Evolutionary conservation across 2,113 vertebrate genomes (phyloP).

Genomic region (Jacana jacana): DNA sequence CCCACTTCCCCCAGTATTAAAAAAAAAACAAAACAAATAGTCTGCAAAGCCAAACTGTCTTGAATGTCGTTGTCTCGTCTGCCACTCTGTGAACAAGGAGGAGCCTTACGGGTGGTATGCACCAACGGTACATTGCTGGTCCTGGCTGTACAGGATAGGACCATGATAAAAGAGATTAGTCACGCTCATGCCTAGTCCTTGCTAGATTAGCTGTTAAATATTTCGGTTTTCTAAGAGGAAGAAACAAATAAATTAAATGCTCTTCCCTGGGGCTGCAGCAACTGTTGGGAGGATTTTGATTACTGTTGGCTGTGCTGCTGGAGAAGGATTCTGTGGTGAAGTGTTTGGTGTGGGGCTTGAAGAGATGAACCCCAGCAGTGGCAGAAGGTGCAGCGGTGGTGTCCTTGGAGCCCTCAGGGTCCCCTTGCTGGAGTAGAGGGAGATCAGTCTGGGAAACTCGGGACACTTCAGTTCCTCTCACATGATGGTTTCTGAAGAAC

Average conservation of each 20-base stretch:
- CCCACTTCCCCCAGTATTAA: neutral
- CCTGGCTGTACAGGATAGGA: neutral
- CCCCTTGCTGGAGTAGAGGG: neutral
- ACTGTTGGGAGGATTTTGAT: constrained; percentile 44
- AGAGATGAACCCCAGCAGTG: neutral
- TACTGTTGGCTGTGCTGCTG: neutral
- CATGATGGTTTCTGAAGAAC: neutral
- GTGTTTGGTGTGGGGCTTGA: neutral
- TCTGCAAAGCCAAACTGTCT: neutral
- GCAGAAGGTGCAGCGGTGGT: neutral
- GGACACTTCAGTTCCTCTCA: neutral
- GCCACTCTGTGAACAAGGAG: neutral
- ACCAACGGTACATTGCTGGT: neutral
- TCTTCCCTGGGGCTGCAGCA: neutral
- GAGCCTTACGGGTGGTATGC: fast-evolving
- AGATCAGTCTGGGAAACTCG: neutral
- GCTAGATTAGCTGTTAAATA: neutral
- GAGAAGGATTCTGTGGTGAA: neutral
- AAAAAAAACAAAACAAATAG: constrained; percentile 25
- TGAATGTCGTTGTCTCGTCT: neutral
- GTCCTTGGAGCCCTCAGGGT: neutral
- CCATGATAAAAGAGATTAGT: neutral
- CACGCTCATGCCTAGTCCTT: neutral
- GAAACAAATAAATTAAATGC: neutral
- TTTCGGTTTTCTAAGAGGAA: constrained; percentile 6